Percentiles rank a stretch among this genome's conserved stretches.
Conservation (phyloP, 2,113 vertebrate species). For the Cynocephalus volans region DNA sequence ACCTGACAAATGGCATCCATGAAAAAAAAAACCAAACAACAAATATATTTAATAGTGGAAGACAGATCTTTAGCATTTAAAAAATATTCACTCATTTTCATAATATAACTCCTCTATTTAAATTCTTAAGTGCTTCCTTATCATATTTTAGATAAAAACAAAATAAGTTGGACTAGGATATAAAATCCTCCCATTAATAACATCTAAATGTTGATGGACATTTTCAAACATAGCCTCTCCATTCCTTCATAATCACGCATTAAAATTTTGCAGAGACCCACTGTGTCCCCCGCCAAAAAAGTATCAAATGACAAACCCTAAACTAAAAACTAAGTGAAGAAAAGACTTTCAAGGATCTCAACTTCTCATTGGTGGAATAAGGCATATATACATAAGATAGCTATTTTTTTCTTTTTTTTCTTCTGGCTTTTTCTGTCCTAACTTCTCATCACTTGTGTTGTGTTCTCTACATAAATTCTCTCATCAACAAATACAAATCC, state of each 20-base stretch:
- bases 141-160: neutral
- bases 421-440: neutral
- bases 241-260: neutral
- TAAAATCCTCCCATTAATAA: neutral
- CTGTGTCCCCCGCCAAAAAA: neutral
- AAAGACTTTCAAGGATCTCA: neutral
- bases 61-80: neutral
- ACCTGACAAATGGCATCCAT: neutral
- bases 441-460: neutral
- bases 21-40: neutral
- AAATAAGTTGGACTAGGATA: neutral
- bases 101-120: neutral
- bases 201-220: neutral
- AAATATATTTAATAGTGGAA: constrained; percentile 2
- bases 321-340: neutral
- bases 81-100: neutral
- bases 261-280: neutral
- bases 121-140: neutral
- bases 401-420: neutral
- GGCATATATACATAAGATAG: neutral
- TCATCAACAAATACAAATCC: neutral
- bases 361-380: neutral
- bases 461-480: neutral
- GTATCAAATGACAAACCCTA: neutral
- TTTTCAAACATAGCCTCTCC: constrained; percentile 1